phyloP scores from a whole-genome alignment of 2,797 vertebrate genomes.

The Sebastes kiyomatsui region DNA sequence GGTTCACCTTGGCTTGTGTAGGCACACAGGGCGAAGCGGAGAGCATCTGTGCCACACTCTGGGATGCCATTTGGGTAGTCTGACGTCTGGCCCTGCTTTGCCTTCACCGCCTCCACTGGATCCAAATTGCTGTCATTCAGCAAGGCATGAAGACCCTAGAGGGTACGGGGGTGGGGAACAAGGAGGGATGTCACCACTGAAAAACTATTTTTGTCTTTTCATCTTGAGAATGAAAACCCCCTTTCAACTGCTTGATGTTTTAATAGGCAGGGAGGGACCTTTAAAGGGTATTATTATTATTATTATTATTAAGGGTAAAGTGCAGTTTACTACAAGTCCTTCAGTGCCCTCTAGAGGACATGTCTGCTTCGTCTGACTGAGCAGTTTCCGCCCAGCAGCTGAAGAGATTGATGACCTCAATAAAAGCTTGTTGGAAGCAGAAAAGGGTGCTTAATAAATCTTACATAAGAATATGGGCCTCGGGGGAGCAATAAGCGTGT shows the following conservation, averaged over 20 bases:
- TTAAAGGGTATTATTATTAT: slow-evolving; percentile 1
- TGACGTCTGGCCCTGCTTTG: slow-evolving; percentile 89
- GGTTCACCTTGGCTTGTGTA: slow-evolving; percentile 87
- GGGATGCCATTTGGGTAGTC: slow-evolving; percentile 89
- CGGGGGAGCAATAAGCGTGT: slow-evolving; percentile 10
- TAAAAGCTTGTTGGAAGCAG: slow-evolving; percentile 67
- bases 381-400: slow-evolving; percentile 12
- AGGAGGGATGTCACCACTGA: not conserved
- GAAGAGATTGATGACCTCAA: slow-evolving; percentile 74
- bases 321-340: slow-evolving; percentile 50
- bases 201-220: not conserved
- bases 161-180: not conserved
- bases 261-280: not conserved
- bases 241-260: slow-evolving; percentile 2
- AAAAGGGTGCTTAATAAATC: slow-evolving; percentile 64
- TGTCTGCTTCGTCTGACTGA: slow-evolving; percentile 21
- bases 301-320: not conserved
- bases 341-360: slow-evolving; percentile 74
- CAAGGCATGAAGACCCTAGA: slow-evolving; percentile 88
- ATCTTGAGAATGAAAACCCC: not conserved
- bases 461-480: slow-evolving; percentile 60
- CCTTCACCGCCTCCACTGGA: slow-evolving; percentile 88
- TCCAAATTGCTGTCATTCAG: slow-evolving; percentile 90
- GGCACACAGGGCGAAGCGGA: slow-evolving; percentile 87
- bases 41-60: slow-evolving; percentile 88